A percentile compares a stretch with the other conserved stretches of the same genome.
These are phyloP conservation scores for Tolmerus cingulatus DNA, from an alignment of 2,888 invertebrate genomes.

Conservation along the genomic window DNA sequence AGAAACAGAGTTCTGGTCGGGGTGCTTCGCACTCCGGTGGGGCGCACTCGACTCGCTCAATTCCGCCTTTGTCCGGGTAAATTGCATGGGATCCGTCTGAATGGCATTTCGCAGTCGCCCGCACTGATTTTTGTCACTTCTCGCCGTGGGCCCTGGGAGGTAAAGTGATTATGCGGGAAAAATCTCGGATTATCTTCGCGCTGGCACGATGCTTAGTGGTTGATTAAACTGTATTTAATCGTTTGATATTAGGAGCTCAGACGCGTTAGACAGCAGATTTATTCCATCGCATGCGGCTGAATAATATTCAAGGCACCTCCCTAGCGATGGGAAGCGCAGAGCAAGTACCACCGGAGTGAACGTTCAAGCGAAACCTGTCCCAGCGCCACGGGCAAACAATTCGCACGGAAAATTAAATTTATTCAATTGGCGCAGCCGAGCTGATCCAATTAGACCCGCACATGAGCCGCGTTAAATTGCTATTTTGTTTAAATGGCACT, in stretches of 20 bases:
- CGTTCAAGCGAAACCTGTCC: neutral
- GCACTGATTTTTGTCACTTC: neutral
- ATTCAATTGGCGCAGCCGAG: neutral
- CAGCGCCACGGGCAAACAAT: neutral
- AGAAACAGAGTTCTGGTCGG: neutral
- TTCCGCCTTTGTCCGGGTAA: neutral
- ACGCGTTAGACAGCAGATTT: constrained; percentile 39
- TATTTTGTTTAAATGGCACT: too few species aligned
- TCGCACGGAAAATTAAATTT: neutral
- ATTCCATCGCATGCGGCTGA: neutral
- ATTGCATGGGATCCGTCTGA: neutral
- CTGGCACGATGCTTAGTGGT: constrained; percentile 57
- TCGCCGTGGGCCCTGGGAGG: neutral
- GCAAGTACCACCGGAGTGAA: neutral
- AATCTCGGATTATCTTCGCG: constrained; percentile 48
- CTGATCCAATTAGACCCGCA: too few species aligned
- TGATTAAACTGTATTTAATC: constrained; percentile 65
- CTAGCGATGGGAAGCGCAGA: neutral
- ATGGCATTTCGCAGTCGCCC: neutral
- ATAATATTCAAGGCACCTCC: neutral
- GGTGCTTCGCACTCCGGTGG: neutral
- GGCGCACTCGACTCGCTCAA: neutral
- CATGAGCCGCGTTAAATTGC: too few species aligned
- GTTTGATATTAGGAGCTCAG: constrained; percentile 63
- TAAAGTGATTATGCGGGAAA: neutral